These are phyloP conservation scores for Ctena decussata DNA, from an alignment of 2,888 invertebrate genomes.

Conservation along the genomic window DNA sequence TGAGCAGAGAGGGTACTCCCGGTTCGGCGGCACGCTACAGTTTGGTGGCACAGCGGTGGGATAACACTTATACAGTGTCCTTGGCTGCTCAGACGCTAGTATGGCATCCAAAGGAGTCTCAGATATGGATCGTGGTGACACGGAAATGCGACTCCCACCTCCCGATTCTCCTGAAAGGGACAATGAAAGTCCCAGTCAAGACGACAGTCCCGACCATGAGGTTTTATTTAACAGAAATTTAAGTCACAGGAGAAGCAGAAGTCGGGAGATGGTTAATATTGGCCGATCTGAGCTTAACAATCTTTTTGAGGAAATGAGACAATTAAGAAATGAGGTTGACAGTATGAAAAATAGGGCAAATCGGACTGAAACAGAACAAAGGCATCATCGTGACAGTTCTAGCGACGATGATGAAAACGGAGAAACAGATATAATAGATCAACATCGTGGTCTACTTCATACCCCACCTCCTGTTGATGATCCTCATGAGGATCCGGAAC, in stretches of 20 bases:
- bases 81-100: neutral
- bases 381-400: neutral
- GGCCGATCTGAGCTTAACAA: neutral
- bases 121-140: neutral
- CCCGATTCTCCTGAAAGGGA: neutral
- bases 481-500: neutral
- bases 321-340: neutral
- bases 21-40: constrained; percentile 22
- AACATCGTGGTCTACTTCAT: neutral
- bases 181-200: neutral
- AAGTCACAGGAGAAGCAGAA: neutral
- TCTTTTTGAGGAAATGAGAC: neutral
- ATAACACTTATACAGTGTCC: neutral
- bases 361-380: neutral
- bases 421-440: neutral
- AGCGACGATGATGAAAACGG: neutral
- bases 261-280: neutral
- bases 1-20: constrained; percentile 6
- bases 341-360: neutral
- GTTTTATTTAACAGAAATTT: neutral
- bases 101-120: neutral
- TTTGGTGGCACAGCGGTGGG: constrained; percentile 21
- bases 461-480: neutral
- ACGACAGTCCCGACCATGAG: neutral
- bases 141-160: neutral